phyloP scores from a whole-genome alignment of 2,113 vertebrate species.

The Silurus meridionalis region DNA sequence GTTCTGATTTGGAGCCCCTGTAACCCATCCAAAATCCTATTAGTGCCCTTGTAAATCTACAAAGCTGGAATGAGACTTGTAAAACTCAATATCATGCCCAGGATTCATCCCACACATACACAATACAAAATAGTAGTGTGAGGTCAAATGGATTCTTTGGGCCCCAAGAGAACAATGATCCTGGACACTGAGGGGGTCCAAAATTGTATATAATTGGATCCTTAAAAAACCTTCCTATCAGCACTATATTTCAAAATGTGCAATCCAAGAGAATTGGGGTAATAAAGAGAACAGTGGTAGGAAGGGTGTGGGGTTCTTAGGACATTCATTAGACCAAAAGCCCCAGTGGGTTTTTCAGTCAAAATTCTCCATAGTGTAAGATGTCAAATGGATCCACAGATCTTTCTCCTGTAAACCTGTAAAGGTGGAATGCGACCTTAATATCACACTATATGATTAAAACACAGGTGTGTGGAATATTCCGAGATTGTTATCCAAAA shows the following conservation, averaged over 20 bases:
- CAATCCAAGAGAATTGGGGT: background rate
- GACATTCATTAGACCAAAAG: background rate
- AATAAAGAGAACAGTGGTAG: background rate
- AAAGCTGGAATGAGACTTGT: background rate
- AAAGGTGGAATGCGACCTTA: slow-evolving; percentile 20
- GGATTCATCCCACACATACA: background rate
- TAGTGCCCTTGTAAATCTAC: background rate
- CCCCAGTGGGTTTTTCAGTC: background rate
- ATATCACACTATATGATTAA: background rate
- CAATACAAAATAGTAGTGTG: background rate
- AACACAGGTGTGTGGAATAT: slow-evolving; percentile 41
- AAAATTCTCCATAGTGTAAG: background rate
- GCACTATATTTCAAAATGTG: background rate
- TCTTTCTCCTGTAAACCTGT: background rate
- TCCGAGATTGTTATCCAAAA: slow-evolving; percentile 13
- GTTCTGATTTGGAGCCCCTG: background rate
- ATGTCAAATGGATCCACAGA: background rate
- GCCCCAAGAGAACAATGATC: background rate
- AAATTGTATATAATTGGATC: background rate
- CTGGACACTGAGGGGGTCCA: background rate
- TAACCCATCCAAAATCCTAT: background rate
- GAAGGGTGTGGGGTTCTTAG: background rate
- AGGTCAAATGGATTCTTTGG: background rate
- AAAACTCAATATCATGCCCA: slow-evolving; percentile 3
- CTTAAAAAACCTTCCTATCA: background rate